Evolutionary conservation across 2,888 invertebrate genomes (phyloP).

Genomic region (Schrankia costaestrigalis): DNA sequence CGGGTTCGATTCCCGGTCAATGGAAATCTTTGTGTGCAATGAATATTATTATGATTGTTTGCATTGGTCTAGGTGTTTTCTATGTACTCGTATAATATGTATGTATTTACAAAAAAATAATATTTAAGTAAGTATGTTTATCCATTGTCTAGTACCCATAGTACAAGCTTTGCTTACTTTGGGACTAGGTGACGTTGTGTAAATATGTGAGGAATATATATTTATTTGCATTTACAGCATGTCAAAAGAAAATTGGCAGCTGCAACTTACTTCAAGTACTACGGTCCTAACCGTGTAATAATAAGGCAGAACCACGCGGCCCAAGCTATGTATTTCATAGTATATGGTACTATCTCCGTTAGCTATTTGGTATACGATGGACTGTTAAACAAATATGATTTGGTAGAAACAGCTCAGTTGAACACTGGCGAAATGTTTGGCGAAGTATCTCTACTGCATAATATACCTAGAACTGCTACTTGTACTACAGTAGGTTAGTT

Average conservation of each 20-base stretch:
- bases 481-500: constrained; percentile 75
- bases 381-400: constrained; percentile 61
- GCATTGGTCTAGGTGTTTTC: too few relatives aligned
- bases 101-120: too few relatives aligned
- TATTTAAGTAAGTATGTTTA: too few relatives aligned
- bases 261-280: constrained; percentile 82
- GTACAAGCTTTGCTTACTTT: too few relatives aligned
- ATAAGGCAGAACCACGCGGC: constrained; percentile 82
- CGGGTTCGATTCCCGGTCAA: too few relatives aligned
- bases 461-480: constrained; percentile 81
- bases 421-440: constrained; percentile 83
- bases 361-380: constrained; percentile 75
- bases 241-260: constrained; percentile 82
- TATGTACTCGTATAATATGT: too few relatives aligned
- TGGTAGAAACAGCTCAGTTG: constrained; percentile 75
- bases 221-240: constrained; percentile 51
- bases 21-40: too few relatives aligned
- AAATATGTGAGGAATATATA: neutral
- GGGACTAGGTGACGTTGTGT: too few relatives aligned
- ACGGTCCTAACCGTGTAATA: constrained; percentile 79
- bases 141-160: too few relatives aligned
- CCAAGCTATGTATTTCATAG: constrained; percentile 82
- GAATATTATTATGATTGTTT: too few relatives aligned
- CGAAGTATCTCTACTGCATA: constrained; percentile 83
- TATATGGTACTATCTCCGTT: constrained; percentile 78